Evolutionary conservation across 2,113 vertebrate genomes (phyloP).

Genomic region (Capreolus pygargus): DNA sequence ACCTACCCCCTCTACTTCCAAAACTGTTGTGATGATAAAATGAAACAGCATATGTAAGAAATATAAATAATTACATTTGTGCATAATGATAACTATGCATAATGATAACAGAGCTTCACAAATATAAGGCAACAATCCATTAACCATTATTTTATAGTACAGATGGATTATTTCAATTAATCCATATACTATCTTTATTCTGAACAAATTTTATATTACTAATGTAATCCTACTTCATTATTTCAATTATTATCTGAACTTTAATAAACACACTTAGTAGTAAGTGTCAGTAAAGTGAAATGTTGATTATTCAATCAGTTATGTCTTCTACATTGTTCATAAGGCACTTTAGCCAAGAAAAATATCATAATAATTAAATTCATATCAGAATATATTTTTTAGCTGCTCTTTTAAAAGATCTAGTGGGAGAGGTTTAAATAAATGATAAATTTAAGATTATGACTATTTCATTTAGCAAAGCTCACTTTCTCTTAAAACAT

Average conservation of each 20-base stretch:
- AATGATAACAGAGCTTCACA: conserved; percentile 8
- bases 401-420: neutral
- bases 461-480: conserved; percentile 13
- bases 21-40: conserved; percentile 35
- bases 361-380: conserved; percentile 43
- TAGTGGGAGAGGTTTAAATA: neutral
- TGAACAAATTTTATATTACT: conserved; percentile 22
- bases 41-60: conserved; percentile 40
- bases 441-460: conserved; percentile 26
- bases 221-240: conserved; percentile 8
- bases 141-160: conserved; percentile 33
- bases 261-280: conserved; percentile 22
- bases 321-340: conserved; percentile 1
- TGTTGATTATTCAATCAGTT: neutral
- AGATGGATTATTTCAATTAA: conserved; percentile 50
- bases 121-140: neutral
- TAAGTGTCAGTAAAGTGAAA: conserved; percentile 32
- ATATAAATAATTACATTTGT: conserved; percentile 38
- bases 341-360: neutral
- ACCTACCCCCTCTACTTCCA: conserved; percentile 9
- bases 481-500: conserved; percentile 3
- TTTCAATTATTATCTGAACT: conserved; percentile 28
- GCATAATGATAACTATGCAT: neutral
- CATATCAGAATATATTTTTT: conserved; percentile 24
- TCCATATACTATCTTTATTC: neutral